Percentiles rank a stretch among this genome's conserved stretches.
phyloP scores from a whole-genome alignment of 2,888 invertebrate genomes.

The Parnassius glacialis region DNA sequence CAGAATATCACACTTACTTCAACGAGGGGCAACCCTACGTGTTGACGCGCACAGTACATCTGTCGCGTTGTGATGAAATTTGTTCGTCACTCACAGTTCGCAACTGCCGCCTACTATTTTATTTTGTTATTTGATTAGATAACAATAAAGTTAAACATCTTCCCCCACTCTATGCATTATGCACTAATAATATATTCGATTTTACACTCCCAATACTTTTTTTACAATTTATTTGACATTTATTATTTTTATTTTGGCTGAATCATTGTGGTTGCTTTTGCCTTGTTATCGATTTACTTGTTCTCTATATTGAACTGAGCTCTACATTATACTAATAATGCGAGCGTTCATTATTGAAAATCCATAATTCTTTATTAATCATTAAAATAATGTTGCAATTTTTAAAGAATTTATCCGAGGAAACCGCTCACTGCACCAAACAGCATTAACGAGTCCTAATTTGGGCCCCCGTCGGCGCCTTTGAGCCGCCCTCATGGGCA shows the following conservation, averaged over 20 bases:
- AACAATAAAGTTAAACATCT: slow-evolving; percentile 19
- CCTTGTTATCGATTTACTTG: too few relatives aligned
- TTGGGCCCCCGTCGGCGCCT: slow-evolving; percentile 13
- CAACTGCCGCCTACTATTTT: slow-evolving; percentile 8
- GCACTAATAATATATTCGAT: slow-evolving; percentile 2
- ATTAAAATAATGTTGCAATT: slow-evolving; percentile 14
- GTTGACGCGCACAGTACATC: slow-evolving; percentile 51
- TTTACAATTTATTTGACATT: too few relatives aligned
- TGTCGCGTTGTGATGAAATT: slow-evolving; percentile 50
- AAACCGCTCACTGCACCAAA: slow-evolving; percentile 6
- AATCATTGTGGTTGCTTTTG: too few relatives aligned
- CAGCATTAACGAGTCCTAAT: slow-evolving; percentile 15
- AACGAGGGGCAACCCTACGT: slow-evolving; percentile 44
- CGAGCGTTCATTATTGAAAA: too few relatives aligned
- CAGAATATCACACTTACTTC: background rate
- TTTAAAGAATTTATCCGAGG: slow-evolving; percentile 2
- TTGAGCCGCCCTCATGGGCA: slow-evolving; percentile 9
- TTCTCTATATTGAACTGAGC: too few relatives aligned
- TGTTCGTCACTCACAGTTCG: slow-evolving; percentile 41
- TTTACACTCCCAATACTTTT: slow-evolving; percentile 1
- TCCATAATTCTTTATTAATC: slow-evolving; percentile 1
- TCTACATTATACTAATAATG: too few relatives aligned
- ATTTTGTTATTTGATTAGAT: slow-evolving; percentile 19
- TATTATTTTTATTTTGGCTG: too few relatives aligned
- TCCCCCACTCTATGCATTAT: background rate